Evolutionary conservation across 2,113 vertebrate species (phyloP), one percentile per base, ranked within the genome.

Genomic region (Mystacornis crossleyi): DNA sequence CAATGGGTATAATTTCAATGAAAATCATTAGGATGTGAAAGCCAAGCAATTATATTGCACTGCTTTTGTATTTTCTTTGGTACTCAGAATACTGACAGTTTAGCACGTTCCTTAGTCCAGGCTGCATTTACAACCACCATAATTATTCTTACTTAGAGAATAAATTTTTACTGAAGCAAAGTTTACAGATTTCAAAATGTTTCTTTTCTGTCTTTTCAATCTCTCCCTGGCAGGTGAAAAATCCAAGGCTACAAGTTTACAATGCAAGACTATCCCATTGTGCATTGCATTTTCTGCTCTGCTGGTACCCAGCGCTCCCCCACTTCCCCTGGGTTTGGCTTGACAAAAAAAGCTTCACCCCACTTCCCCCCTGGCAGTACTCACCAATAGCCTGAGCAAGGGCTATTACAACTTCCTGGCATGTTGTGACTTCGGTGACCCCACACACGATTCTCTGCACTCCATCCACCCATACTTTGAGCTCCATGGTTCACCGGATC

Each of bases 381-480:
- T 98, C 97, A 99, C 99, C 99, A 95, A 99, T 99, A 10, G 99
- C 99, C 95, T 99, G 99, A 61, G 99, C 99, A 95, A 99, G 98
- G 85, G 99, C 99, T 89, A 99, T 99, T n/a, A 99, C 99, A 85
- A 99, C 99, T 90, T 99, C 99, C 94, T 99, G 99, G 98, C 99
- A 99, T 50, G 99, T 99, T 70, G 99, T 99, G 89, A 98, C 98
- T 97, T 99, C 99, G 0, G 99, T 99, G 97, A 99, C 99, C 17
- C 99, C 99, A 40, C 99, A 99, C 60, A 99, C 99, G 11, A 99
- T 99, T 84, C 99, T 98, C 98, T 99, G 99, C 83, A 99, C 99
- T 97, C 99, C 99, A 89, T 99, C 99, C 88, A 99, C 99, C 99
- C 99, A 99, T 92, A 99, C 99, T 97, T 99, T 99, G 79, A 99